Evolutionary conservation across 2,888 invertebrate genomes (phyloP).

Genomic region (Rhamnusium bicolor): DNA sequence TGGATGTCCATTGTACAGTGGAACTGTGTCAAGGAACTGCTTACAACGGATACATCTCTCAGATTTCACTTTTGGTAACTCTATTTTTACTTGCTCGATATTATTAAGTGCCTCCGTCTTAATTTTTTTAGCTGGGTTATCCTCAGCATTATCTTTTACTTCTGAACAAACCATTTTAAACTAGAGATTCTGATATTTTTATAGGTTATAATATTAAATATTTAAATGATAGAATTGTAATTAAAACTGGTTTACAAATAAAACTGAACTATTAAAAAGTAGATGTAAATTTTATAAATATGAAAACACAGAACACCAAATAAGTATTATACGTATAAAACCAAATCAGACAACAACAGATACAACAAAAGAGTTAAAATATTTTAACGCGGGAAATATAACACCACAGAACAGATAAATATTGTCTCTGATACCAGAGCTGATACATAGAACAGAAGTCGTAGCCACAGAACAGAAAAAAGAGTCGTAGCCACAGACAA

Average conservation of each 20-base stretch:
- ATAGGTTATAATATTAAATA: not conserved
- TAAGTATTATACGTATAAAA: too few relatives aligned
- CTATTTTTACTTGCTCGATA: slow-evolving; percentile 24
- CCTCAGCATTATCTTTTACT: slow-evolving; percentile 20
- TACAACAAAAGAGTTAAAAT: not conserved
- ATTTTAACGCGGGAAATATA: not conserved
- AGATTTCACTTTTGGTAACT: slow-evolving; percentile 27
- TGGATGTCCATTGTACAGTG: slow-evolving; percentile 82
- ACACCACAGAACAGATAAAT: too few relatives aligned
- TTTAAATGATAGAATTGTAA: not conserved
- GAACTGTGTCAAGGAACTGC: slow-evolving; percentile 61
- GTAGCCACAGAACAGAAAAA: too few relatives aligned
- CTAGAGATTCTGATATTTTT: not conserved
- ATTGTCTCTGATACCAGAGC: too few relatives aligned
- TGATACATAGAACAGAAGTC: too few relatives aligned
- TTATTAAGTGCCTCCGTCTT: slow-evolving; percentile 21
- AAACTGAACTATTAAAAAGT: not conserved
- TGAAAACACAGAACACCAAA: not conserved
- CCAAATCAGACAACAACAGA: not conserved
- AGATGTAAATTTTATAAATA: not conserved
- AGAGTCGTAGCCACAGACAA: too few relatives aligned
- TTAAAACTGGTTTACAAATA: not conserved
- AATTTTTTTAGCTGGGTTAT: slow-evolving; percentile 28
- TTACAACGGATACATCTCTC: slow-evolving; percentile 64
- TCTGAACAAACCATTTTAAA: slow-evolving; percentile 34